Base-by-base conservation (phyloP, 2,888 invertebrate species). In the Limnephilus rhombicus region DNA sequence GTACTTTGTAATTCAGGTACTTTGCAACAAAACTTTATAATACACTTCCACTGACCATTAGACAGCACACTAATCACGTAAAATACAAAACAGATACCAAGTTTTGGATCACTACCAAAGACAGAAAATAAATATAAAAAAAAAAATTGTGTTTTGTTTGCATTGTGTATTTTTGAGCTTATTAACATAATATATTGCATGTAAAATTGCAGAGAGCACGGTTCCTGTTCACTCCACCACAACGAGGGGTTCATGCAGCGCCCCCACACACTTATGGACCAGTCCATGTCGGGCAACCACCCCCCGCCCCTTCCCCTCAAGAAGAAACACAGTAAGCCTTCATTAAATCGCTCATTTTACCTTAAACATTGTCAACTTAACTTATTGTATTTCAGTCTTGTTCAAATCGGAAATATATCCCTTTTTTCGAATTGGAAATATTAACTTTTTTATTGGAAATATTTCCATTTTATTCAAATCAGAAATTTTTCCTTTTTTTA, bases 231-330 rank as follows among this genome's bases (percentile, higher is more conserved):
- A 90, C 94, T 96, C 94, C 95, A 96, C 94, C 95, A 96, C 94
- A 95, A 95, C 92, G 93, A 92, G 37, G 96, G 96, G 92, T 95
- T 93, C 81, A 93, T 93, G 89, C 93, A 95, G 94, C 95, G 96
- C 83, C 96, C 96, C 94, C 96, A 96, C 94, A 96, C 96, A 94
- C 94, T 96, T 93, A 96, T 96, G 90, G 96, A 96, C 94, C 96
- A 96, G 94, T 95, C 96, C 94, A 94, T 87, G 94, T 95, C 96
- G 93, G 94, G 90, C 94, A 97, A 97, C 94, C 96, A 97, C 94
- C 98, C 99, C 93, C 99, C 99, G 93, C 99, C 99, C 89, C 96
- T 99, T 94, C 99, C 99, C 83, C 97, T 98, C 86, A 99, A 99
- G 96, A 99, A 99, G 96, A 98, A 98, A 95, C 98, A 99, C 97